Evolutionary conservation across 1,140 invertebrate genomes (phyloP), one percentile per base, ranked within the genome.

Genomic region (Trichogramma pretiosum): DNA sequence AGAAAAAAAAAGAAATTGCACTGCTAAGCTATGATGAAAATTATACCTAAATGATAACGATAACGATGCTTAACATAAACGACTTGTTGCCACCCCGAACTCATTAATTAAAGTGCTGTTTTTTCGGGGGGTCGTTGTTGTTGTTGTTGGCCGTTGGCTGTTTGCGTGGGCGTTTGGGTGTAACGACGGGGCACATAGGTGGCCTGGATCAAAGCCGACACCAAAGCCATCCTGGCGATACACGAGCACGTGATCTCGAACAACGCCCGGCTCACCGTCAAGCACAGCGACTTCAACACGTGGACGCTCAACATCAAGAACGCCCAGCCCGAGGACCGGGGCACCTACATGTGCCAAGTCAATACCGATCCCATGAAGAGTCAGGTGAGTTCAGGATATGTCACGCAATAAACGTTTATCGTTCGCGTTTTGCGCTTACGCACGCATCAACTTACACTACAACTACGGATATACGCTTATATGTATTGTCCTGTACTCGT

Each of bases 291-390:
- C 72, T 83, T 78, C 74, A 84, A 87, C 60, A 89, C 87, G 54
- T 92, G 89, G 89, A 89, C 86, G 33, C 75, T 93, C 41, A 85
- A 84, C 65, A 89, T 93, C 58, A 77, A 82, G 52, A 78, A 80
- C 53, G 87, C 90, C 32, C 81, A 83, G 59, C 75, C 85, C 56
- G 84, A 86, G 59, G 91, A 95, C 72, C 73, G 85, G 33, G 90
- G 90, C 50, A 79, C 83, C 59, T 89, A 89, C 62, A 93, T 92
- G 85, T 93, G 90, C 73, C 91, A 94, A 77, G 83, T 93, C 59
- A 92, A 93, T 67, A 90, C 91, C 49, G 84, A 93, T 69, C 89
- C 90, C 13, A 92, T 94, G 87, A 89, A 89, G 72, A 88, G 84
- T 74, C 87, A 90, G 80, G 87, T 90, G 64, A 79, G 69, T 54